These are phyloP conservation scores for Bruchidius siliquastri DNA, from an alignment of 2,888 invertebrate genomes.

Conservation along the genomic window DNA sequence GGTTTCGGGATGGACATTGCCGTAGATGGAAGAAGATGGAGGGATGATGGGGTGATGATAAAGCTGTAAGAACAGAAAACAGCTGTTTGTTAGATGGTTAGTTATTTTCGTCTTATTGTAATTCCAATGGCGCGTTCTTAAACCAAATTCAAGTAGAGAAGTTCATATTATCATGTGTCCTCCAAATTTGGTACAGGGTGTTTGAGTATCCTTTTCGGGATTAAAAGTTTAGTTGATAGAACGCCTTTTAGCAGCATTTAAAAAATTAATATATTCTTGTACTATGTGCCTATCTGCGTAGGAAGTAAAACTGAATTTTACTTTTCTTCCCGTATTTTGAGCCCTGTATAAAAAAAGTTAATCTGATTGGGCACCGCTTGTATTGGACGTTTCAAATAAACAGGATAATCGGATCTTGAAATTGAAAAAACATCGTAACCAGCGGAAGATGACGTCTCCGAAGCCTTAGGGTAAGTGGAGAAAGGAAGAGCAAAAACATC, in stretches of 20 bases:
- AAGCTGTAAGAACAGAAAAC: neutral
- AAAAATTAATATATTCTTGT: too few species aligned
- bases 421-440: neutral
- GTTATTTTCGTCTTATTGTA: neutral
- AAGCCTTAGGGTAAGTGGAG: neutral
- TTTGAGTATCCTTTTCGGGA: too few species aligned
- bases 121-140: too few species aligned
- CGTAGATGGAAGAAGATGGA: neutral
- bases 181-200: too few species aligned
- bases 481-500: neutral
- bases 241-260: too few species aligned
- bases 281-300: too few species aligned
- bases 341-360: neutral
- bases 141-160: too few species aligned
- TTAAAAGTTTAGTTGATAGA: too few species aligned
- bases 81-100: neutral
- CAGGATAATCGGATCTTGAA: neutral
- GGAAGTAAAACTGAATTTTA: too few species aligned
- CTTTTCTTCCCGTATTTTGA: neutral
- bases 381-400: neutral
- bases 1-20: neutral
- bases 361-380: neutral
- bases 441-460: neutral
- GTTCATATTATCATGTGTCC: too few species aligned
- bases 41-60: neutral